Evolutionary conservation across 2,888 invertebrate genomes (phyloP).

Genomic region (Heliconius aoede): DNA sequence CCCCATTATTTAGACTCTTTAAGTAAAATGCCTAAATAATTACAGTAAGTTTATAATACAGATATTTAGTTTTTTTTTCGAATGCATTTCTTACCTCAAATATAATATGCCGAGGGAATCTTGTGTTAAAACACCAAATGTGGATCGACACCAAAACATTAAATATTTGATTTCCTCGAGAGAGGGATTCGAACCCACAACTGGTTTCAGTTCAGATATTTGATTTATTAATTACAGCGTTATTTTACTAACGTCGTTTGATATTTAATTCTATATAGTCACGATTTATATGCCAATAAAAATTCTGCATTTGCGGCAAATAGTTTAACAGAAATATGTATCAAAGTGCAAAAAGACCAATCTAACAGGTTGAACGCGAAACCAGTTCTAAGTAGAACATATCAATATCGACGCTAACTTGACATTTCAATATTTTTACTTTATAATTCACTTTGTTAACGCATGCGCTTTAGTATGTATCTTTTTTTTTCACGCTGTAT

Average conservation of each 20-base stretch:
- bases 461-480: background rate
- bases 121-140: too few species aligned
- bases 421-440: slow-evolving; percentile 34
- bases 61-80: too few species aligned
- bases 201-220: too few species aligned
- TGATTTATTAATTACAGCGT: too few species aligned
- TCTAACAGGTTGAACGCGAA: slow-evolving; percentile 16
- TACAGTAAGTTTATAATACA: too few species aligned
- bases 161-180: background rate
- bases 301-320: background rate
- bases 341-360: slow-evolving; percentile 26
- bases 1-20: too few species aligned
- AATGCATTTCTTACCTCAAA: too few species aligned
- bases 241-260: too few species aligned
- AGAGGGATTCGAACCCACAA: too few species aligned
- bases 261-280: background rate
- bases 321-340: slow-evolving; percentile 7
- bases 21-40: too few species aligned
- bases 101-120: too few species aligned
- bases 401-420: slow-evolving; percentile 27
- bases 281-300: background rate
- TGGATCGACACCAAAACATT: background rate
- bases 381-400: slow-evolving; percentile 34
- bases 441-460: background rate
- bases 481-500: too few species aligned